Evolutionary conservation across 2,888 invertebrate genomes (phyloP).

Genomic region (Macrosoma leucophasiata): DNA sequence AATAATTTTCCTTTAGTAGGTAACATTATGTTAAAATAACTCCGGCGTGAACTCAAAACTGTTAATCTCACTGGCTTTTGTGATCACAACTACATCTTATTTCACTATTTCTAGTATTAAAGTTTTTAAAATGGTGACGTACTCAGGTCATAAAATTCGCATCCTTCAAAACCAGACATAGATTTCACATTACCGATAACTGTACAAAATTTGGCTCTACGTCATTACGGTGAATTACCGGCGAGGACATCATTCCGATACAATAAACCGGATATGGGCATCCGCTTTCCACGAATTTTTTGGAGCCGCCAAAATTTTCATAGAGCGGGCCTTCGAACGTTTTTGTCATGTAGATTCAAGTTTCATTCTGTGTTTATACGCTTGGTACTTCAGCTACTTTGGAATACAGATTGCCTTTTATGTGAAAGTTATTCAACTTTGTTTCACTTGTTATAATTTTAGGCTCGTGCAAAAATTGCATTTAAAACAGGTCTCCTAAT

Average conservation of each 20-base stretch:
- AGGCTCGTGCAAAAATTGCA: too few relatives aligned
- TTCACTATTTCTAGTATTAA: conserved; percentile 3
- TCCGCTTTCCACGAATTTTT: conserved; percentile 66
- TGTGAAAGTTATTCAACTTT: too few relatives aligned
- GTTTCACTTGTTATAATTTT: too few relatives aligned
- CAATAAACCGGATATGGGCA: conserved; percentile 56
- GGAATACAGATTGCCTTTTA: too few relatives aligned
- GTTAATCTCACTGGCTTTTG: too few relatives aligned
- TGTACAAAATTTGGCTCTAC: conserved; percentile 55
- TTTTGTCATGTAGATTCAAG: conserved; percentile 63
- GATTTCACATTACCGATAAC: conserved; percentile 62
- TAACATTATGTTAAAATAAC: too few relatives aligned
- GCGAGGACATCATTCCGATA: conserved; percentile 66
- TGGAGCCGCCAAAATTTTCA: conserved; percentile 72
- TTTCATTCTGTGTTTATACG: too few relatives aligned
- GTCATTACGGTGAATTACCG: conserved; percentile 51
- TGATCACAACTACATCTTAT: too few relatives aligned
- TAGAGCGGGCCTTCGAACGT: conserved; percentile 47
- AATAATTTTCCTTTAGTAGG: too few relatives aligned
- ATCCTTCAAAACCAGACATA: conserved; percentile 32
- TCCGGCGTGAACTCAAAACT: too few relatives aligned
- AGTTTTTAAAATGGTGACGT: conserved; percentile 2
- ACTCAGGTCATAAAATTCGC: not conserved
- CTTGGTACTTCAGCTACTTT: too few relatives aligned
- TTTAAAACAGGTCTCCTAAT: too few relatives aligned